Base-by-base conservation (phyloP, 2,888 invertebrate species). In the Cheilosia soror region DNA sequence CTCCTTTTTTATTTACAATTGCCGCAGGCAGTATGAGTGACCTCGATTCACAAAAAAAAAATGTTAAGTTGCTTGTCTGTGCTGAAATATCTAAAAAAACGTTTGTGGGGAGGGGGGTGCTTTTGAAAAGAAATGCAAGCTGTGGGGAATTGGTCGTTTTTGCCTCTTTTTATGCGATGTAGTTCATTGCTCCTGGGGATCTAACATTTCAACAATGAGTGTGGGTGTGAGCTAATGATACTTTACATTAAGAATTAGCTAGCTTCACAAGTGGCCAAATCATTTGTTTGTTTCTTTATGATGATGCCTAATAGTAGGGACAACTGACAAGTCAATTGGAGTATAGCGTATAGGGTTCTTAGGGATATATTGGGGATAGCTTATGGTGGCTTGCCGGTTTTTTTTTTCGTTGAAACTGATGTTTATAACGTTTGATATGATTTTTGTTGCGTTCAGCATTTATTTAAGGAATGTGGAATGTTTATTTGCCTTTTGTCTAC, bases 121-220 rank as follows among this genome's bases (percentile, higher is more conserved):
- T 20, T 20, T 20, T n/a, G 37, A 20, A 49, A 7, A 33, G 40
- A 60, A 66, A 29, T 57, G 57, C 68, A 57, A 44, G 42, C 31
- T 4, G 15, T 51, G 13, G 65, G 55, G 37, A 31, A 15, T 27
- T 53, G 29, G n/a, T 47, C 25, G 11, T 60, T 57, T 42, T 15
- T 29, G 7, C 4, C 20, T 37, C 40, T 71, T 29, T 37, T 25
- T 49, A 13, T 29, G 31, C 15, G 33, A 20, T 57, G 37, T 49
- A 27, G 60, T 69, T 68, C 76, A 62, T 68, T 68, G 68, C 60
- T 60, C 53, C 25, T 9, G 68, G 66, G 60, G 53, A 20, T 62
- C 60, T 62, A 47, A 62, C 31, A 69, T 68, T 69, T 69, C 62
- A 47, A 62, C 11, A 9, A 44, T 44, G 53, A 55, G 15, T 7